Evolutionary conservation across 92 coral and sea anemone genomes (phyloP), one percentile per base, ranked within the genome.

Genomic region (Phenganax marumi): DNA sequence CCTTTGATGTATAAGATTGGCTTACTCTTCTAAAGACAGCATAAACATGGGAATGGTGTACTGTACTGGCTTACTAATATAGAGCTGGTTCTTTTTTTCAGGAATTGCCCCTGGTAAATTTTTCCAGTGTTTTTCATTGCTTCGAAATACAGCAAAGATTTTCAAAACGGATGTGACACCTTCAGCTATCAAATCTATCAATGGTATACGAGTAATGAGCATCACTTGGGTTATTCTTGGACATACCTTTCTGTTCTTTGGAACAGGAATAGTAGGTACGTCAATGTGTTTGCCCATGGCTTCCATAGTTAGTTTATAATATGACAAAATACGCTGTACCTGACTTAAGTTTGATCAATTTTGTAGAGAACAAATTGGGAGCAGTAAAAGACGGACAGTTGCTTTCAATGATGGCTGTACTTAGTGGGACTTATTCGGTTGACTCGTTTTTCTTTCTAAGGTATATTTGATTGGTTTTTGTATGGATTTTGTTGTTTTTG

Each of bases 371-470:
- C 83, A 78, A 8, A 63, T 13, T n/a, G 33, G 73, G 22, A 43
- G 16, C 46, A 6, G 12, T 17, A 8, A 24, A 78, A 50, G 73
- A 63, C 13, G 72, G 16, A 16, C 50, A 61, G 68, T n/a, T 48
- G n/a, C 18, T 78, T 49, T 0, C 83, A 23, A 49, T 63, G 60
- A 78, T 78, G 83, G 71, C 93, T 49, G 56, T 94, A n/a, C 73
- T 86, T 39, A 92, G 92, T 86, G 95, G 91, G 39, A 84, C 89
- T 26, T 79, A 90, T 72, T 92, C 97, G 11, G 98, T 94, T 9
- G 98, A 94, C 89, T 89, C 91, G 56, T 94, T 94, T 87, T 94
- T 94, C 84, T 92, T 92, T 85, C 75, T 94, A 50, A 94, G 98
- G 98, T 90, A 80, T 24, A 80, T 50, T 10, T 53, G 25, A 14